Percentiles rank a stretch among this genome's conserved stretches.
Conservation (phyloP, 2,113 vertebrate genomes). For the Bagarius yarrelli region DNA sequence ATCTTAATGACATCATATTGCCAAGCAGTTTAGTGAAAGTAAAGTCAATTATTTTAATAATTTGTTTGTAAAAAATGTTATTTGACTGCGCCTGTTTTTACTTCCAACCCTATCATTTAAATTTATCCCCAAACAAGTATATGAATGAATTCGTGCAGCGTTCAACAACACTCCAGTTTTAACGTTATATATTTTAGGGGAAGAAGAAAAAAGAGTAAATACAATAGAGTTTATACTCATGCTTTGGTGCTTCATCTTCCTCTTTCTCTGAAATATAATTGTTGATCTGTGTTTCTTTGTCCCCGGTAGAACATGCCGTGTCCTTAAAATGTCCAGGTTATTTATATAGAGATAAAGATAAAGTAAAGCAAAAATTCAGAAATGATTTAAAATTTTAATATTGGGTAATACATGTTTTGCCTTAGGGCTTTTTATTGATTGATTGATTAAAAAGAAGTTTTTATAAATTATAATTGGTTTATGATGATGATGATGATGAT, state of each 20-base stretch:
- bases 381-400: not conserved
- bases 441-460: too few relatives aligned
- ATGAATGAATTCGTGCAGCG: not conserved
- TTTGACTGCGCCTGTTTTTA: not conserved
- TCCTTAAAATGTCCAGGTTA: not conserved
- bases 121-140: too few relatives aligned
- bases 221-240: not conserved
- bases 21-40: not conserved
- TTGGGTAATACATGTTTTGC: not conserved
- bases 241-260: not conserved
- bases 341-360: too few relatives aligned
- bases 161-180: not conserved
- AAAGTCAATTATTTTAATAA: not conserved
- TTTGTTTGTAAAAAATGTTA: not conserved
- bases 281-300: not conserved
- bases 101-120: too few relatives aligned
- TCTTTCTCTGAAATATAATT: slow-evolving; percentile 17
- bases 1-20: too few relatives aligned
- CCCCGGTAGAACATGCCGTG: not conserved
- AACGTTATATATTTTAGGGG: not conserved
- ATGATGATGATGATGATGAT: too few relatives aligned
- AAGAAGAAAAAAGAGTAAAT: not conserved
- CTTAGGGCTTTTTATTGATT: too few relatives aligned
- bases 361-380: not conserved
- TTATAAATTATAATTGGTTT: too few relatives aligned